Evolutionary conservation across 2,888 invertebrate species (phyloP), one percentile per base, ranked within the genome.

Genomic region (Julus scanicus): DNA sequence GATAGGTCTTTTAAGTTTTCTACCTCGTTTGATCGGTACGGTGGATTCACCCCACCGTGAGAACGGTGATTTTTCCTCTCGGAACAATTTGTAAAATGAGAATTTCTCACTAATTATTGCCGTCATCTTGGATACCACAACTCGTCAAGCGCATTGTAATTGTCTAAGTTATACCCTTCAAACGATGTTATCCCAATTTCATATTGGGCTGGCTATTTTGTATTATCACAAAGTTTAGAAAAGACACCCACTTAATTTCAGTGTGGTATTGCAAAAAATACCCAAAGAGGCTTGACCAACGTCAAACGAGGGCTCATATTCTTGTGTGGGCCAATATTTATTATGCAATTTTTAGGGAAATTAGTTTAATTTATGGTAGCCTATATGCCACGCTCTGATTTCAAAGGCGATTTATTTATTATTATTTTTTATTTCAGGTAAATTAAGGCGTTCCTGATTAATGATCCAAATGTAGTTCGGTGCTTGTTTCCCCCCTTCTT

Each of bases 351-450:
- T 48, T 71, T 15, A 8, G 17, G 5, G 63, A 71, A 71, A 37
- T 80, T 37, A 37, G 37, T 13, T 71, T 80, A 80, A 80, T 80
- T 80, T 37, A 37, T 80, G 29, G 80, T 80, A 80, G 80, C 80
- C 80, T 80, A 80, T 80, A 80, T 80, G 80, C 80, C 80, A 80
- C 80, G 80, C 80, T 80, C 80, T 80, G 80, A 80, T 80, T 80
- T 80, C 20, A 80, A 37, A 80, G 80, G 37, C 71, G 29, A 80
- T 2, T 17, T 17, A n/a, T 63, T 63, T 63, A 17, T n/a, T 63
- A 53, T 53, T 8, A n/a, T 37, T 53, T 37, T 80, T 80, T 80
- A 80, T 37, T 80, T 37, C 80, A 37, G 80, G 80, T 37, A 37
- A 80, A 80, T 80, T 37, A 11, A 80, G 80, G 37, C 80, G 80